phyloP scores from a whole-genome alignment of 1,140 invertebrate genomes.

The Meloidogyne chitwoodi region DNA sequence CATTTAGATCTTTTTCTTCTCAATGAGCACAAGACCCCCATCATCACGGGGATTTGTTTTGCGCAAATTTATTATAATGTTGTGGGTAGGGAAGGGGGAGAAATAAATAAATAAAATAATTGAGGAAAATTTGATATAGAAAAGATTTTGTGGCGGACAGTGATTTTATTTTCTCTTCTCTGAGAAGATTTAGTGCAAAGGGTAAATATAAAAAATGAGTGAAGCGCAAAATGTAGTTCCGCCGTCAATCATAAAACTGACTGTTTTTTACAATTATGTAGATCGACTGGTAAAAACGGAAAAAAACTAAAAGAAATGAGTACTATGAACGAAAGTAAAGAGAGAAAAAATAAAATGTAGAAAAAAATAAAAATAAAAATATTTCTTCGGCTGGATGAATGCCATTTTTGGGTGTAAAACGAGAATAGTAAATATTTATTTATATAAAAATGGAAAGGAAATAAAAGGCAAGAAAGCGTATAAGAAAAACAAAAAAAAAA shows the following conservation, averaged over 20 bases:
- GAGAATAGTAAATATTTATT: not conserved
- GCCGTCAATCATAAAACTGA: not conserved
- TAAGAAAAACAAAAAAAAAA: not conserved
- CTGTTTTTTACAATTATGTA: not conserved
- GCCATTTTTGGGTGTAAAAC: not conserved
- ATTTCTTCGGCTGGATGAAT: not conserved
- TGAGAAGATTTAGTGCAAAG: not conserved
- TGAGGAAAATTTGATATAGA: not conserved
- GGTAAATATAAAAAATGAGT: not conserved
- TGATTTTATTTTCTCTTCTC: not conserved
- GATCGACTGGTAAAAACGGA: not conserved
- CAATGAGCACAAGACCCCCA: not conserved
- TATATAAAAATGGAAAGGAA: not conserved
- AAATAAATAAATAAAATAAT: not conserved
- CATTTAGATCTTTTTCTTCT: not conserved
- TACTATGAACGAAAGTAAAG: not conserved
- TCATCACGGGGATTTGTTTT: not conserved
- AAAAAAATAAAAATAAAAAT: not conserved
- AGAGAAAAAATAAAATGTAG: not conserved
- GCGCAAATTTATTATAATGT: not conserved
- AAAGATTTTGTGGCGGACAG: not conserved
- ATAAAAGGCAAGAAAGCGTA: not conserved
- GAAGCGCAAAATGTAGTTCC: not conserved
- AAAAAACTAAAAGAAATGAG: conserved; percentile 1
- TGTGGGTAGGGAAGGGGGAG: not conserved